Evolutionary conservation across 1,140 invertebrate genomes (phyloP).

Genomic region (Camponotus pennsylvanicus): DNA sequence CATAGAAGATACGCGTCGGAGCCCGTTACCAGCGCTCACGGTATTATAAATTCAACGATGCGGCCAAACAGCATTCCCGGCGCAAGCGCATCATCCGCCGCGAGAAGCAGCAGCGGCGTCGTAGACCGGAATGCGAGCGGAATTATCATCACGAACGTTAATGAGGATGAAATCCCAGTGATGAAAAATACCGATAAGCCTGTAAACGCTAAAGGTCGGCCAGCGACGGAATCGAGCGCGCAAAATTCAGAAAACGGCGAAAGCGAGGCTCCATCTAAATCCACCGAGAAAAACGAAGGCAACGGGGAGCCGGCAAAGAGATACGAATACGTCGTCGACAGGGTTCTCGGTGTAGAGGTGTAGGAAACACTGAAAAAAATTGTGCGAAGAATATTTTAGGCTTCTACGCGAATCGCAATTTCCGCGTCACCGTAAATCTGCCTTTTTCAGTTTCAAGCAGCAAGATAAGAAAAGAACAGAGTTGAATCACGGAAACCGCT

Average conservation of each 20-base stretch:
- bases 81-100: slow-evolving; percentile 25
- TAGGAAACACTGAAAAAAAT: neutral
- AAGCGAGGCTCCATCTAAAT: slow-evolving; percentile 59
- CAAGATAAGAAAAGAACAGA: neutral
- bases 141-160: neutral
- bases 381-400: neutral
- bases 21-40: slow-evolving; percentile 69
- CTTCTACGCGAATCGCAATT: neutral
- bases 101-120: neutral
- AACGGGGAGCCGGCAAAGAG: slow-evolving; percentile 85
- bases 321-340: slow-evolving; percentile 90
- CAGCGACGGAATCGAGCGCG: slow-evolving; percentile 15
- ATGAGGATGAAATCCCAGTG: slow-evolving; percentile 36
- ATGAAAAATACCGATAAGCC: slow-evolving; percentile 64
- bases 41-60: slow-evolving; percentile 39
- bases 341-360: slow-evolving; percentile 90
- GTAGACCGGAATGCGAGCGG: slow-evolving; percentile 37
- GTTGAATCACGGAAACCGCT: neutral
- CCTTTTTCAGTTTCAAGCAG: neutral
- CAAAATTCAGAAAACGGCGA: slow-evolving; percentile 58
- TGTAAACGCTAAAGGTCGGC: slow-evolving; percentile 65
- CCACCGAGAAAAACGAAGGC: slow-evolving; percentile 72
- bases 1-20: slow-evolving; percentile 83
- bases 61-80: slow-evolving; percentile 52
- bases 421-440: slow-evolving; percentile 8